These are phyloP conservation scores for Choloepus hoffmanni DNA, from an alignment of 2,113 vertebrate species.

Conservation along the genomic window DNA sequence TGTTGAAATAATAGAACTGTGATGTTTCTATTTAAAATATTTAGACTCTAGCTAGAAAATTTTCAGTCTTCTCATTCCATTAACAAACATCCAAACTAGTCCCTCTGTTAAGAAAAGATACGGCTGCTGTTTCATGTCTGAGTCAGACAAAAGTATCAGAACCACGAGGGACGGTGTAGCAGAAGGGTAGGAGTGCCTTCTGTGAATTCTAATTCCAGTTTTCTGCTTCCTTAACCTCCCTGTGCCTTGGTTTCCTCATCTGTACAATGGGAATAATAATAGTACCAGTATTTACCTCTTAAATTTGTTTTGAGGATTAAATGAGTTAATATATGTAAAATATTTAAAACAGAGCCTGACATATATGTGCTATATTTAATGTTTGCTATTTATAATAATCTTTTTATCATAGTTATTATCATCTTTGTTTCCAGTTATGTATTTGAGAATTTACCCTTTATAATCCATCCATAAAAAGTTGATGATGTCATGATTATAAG, in stretches of 20 bases:
- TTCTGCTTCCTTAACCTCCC: neutral
- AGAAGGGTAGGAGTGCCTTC: neutral
- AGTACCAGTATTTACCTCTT: neutral
- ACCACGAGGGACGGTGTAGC: neutral
- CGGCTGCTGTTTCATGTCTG: neutral
- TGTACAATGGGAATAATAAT: neutral
- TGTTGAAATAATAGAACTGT: neutral
- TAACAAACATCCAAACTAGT: neutral
- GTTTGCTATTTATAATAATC: neutral
- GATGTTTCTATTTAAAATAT: neutral
- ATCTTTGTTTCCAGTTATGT: neutral
- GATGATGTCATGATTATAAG: neutral
- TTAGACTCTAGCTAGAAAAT: neutral
- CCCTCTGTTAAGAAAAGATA: neutral
- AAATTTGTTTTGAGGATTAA: conserved; percentile 28
- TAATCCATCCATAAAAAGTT: conserved; percentile 8
- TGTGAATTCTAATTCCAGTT: neutral
- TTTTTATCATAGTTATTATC: neutral
- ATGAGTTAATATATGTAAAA: neutral
- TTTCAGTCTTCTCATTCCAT: conserved; percentile 1
- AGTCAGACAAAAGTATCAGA: neutral
- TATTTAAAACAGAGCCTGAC: neutral
- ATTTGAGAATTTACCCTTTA: neutral
- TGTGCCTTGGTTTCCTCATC: neutral
- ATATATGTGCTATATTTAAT: neutral